Percentiles rank a stretch among this genome's conserved stretches.
These are phyloP conservation scores for Indicator indicator DNA, from an alignment of 2,113 vertebrate species.

Conservation along the genomic window DNA sequence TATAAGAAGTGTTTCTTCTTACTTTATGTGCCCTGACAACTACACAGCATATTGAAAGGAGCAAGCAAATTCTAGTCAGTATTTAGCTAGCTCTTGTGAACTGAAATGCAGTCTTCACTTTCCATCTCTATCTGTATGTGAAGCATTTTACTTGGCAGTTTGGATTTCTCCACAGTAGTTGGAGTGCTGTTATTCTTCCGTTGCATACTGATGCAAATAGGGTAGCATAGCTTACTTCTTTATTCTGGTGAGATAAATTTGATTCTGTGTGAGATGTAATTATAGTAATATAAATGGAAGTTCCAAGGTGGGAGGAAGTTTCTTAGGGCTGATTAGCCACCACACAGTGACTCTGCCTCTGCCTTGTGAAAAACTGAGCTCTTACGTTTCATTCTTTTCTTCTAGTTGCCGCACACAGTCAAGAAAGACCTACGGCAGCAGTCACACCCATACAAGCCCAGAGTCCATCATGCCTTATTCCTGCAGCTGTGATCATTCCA, in stretches of 20 bases:
- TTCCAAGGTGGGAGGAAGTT: background rate
- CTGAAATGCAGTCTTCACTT: background rate
- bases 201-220: background rate
- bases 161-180: background rate
- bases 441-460: constrained; percentile 91
- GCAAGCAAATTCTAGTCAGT: background rate
- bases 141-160: background rate
- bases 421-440: constrained; percentile 91
- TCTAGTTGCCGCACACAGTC: constrained; percentile 86
- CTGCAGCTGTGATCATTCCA: constrained; percentile 77
- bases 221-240: background rate
- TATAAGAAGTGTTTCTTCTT: background rate
- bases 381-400: constrained; percentile 1
- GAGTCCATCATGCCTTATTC: constrained; percentile 78
- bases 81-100: background rate
- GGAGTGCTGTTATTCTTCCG: background rate
- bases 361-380: background rate
- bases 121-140: background rate
- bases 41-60: background rate
- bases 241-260: background rate
- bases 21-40: background rate
- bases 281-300: background rate
- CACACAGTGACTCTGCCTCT: background rate
- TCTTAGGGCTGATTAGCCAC: background rate
- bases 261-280: background rate